Evolutionary conservation across 2,113 vertebrate genomes (phyloP).

Genomic region (Bos taurus): DNA sequence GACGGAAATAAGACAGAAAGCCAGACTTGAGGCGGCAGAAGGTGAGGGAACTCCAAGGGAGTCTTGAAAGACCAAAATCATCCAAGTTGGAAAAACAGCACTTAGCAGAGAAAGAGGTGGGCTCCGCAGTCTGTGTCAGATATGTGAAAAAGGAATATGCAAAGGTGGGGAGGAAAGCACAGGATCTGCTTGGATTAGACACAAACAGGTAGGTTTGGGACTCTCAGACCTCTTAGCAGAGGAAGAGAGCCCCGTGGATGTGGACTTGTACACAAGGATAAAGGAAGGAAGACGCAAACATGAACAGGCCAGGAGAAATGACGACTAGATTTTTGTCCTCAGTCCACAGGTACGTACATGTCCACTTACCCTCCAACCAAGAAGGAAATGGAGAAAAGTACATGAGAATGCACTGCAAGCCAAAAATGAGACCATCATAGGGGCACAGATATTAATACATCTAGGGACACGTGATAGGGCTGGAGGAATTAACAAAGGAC

Average conservation of each 20-base stretch:
- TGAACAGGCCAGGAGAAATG: rapidly evolving
- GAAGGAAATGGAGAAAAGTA: background rate
- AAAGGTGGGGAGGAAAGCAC: background rate
- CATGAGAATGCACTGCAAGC: background rate
- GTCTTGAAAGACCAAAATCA: background rate
- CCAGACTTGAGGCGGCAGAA: background rate
- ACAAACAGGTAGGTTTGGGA: background rate
- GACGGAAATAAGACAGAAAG: background rate
- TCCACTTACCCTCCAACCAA: background rate
- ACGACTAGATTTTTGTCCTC: rapidly evolving
- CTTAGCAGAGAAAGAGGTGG: background rate
- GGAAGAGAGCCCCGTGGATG: background rate
- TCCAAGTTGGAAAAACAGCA: background rate
- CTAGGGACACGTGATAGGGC: background rate
- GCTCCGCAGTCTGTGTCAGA: background rate
- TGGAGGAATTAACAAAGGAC: background rate
- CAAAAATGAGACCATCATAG: background rate
- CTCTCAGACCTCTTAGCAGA: rapidly evolving
- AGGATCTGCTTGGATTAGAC: background rate
- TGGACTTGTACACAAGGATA: rapidly evolving
- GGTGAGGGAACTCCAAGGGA: background rate
- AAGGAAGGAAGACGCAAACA: rapidly evolving
- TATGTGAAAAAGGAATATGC: background rate
- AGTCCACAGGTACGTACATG: rapidly evolving
- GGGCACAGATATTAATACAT: background rate